phyloP scores from a whole-genome alignment of 2,888 invertebrate species.

The Lydus trimaculatus region DNA sequence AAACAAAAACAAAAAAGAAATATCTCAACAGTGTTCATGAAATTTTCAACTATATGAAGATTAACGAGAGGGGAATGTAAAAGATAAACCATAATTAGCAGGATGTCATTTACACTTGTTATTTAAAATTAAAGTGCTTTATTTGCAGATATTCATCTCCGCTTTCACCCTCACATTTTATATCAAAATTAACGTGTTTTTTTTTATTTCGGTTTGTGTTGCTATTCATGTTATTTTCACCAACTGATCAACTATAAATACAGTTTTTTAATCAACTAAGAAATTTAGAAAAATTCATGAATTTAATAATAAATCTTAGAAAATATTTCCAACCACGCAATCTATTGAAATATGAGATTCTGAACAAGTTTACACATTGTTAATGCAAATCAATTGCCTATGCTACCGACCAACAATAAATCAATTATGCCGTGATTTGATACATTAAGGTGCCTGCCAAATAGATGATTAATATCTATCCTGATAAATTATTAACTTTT shows the following conservation, averaged over 20 bases:
- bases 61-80: slow-evolving; percentile 58
- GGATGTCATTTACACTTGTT: slow-evolving; percentile 63
- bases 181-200: slow-evolving; percentile 30
- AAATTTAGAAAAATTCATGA: no score
- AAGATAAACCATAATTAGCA: slow-evolving; percentile 63
- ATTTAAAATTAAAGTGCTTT: slow-evolving; percentile 61
- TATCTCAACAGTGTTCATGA: slow-evolving; percentile 46
- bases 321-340: slow-evolving; percentile 48
- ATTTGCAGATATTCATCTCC: slow-evolving; percentile 46
- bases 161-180: slow-evolving; percentile 46
- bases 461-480: slow-evolving; percentile 52
- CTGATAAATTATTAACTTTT: slow-evolving; percentile 59
- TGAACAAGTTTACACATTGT: slow-evolving; percentile 59
- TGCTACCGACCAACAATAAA: slow-evolving; percentile 58
- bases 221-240: no score
- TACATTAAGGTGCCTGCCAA: slow-evolving; percentile 60
- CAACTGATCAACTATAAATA: neutral
- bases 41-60: slow-evolving; percentile 59
- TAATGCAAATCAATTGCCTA: slow-evolving; percentile 61
- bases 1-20: slow-evolving; percentile 34
- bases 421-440: slow-evolving; percentile 61
- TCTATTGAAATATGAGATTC: slow-evolving; percentile 57
- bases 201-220: neutral
- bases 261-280: no score
- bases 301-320: slow-evolving; percentile 42